Conservation (phyloP, 2,113 vertebrate genomes). For the Empidonax alnorum region DNA sequence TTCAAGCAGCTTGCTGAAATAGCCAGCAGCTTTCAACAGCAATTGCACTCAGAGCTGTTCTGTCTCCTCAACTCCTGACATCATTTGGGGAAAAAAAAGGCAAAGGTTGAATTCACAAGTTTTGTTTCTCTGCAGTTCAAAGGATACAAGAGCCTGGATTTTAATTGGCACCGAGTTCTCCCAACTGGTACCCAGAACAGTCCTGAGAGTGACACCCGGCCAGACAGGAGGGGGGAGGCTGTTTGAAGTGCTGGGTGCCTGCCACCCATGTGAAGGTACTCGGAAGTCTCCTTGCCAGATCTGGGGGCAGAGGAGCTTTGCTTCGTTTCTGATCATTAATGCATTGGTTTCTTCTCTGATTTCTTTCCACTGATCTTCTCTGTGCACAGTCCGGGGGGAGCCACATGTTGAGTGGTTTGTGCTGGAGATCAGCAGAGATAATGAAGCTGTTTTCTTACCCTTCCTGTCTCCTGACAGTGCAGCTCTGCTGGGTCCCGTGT, state of each 20-base stretch:
- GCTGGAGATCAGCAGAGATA: neutral
- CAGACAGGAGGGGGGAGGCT: neutral
- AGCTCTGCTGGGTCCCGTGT: neutral
- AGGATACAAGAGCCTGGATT: constrained; percentile 1
- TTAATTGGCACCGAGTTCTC: constrained; percentile 15
- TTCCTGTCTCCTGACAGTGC: rapidly evolving
- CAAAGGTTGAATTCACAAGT: neutral
- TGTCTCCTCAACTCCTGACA: constrained; percentile 19
- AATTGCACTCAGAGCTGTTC: neutral
- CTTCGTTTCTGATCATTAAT: constrained; percentile 17
- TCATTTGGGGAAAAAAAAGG: neutral
- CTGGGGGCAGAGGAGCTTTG: neutral
- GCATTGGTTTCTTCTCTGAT: neutral
- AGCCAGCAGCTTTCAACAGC: constrained; percentile 1
- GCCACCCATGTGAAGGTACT: constrained; percentile 9
- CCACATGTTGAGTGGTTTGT: neutral
- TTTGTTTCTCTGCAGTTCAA: constrained; percentile 39
- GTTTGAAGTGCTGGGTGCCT: neutral
- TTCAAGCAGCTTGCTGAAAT: neutral
- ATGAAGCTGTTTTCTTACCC: neutral
- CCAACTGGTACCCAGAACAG: neutral
- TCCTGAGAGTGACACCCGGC: neutral
- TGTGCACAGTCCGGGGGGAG: neutral
- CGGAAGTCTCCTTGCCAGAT: neutral
- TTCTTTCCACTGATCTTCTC: neutral